Evolutionary conservation across 2,797 vertebrate genomes (phyloP), one percentile per base, ranked within the genome.

Genomic region (Malurus splendens): DNA sequence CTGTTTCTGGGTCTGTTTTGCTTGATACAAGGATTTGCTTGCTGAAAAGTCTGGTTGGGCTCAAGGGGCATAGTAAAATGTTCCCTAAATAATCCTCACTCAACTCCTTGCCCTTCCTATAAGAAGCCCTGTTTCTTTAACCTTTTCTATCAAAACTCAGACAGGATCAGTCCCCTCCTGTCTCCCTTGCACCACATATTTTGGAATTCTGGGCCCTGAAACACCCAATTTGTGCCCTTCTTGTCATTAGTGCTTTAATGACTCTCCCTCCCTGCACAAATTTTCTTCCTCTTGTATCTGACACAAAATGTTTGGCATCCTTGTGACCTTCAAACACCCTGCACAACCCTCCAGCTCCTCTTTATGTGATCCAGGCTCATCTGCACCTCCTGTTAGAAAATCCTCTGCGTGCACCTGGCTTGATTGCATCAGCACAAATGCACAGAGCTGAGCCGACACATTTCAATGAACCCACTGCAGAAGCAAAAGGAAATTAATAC

Each of bases 371-470:
- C 87, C 62, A 95, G 62, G 39, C 73, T 87, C 80, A 83, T 90
- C 82, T 89, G 62, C 80, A 90, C 28, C 87, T 86, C 92, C 73
- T 87, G 64, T 62, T 86, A 70, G 85, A 94, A 91, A 92, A 92
- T 66, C 70, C 90, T 93, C 51, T 89, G 82, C 24, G 8, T 66
- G 89, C 94, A 95, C 93, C 89, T 95, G 94, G 85, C 87, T 87
- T 92, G 89, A 92, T 95, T 87, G 86, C 89, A 87, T 93, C 93
- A 95, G 92, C 87, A 62, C 78, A 68, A 89, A 82, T 76, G 67
- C 82, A 60, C 60, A 79, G 64, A 93, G 93, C 87, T 93, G 95
- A 93, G 93, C 77, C 82, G 61, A 86, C 87, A 76, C 82, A 83
- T 92, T 93, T 91, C 82, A 90, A 50, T 92, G 44, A 81, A 82